phyloP scores from a whole-genome alignment of 2,113 vertebrate species.

The Noctilio leporinus region DNA sequence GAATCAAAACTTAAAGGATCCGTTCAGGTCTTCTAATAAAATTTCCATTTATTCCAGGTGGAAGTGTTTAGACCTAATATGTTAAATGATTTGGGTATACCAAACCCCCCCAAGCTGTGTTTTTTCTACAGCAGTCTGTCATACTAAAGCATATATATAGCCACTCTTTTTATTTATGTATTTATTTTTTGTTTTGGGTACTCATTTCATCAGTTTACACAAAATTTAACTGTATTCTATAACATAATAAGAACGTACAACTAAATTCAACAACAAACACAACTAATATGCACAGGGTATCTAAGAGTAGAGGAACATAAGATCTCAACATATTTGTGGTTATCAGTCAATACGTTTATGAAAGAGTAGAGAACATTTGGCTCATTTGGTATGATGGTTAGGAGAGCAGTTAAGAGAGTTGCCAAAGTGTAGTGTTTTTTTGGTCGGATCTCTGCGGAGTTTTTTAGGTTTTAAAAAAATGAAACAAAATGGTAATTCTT shows the following conservation, averaged over 20 bases:
- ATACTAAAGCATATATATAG: not conserved
- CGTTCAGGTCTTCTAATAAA: not conserved
- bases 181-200: not conserved
- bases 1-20: not conserved
- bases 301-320: not conserved
- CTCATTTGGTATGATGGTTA: not conserved
- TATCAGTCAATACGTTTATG: not conserved
- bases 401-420: not conserved
- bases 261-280: not conserved
- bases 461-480: not conserved
- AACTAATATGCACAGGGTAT: not conserved
- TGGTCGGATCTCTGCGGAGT: not conserved
- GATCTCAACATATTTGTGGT: not conserved
- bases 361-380: not conserved
- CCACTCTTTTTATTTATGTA: not conserved
- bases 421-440: not conserved
- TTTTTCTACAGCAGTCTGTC: not conserved
- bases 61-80: not conserved
- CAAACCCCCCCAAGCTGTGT: not conserved
- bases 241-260: constrained; percentile 7
- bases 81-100: not conserved
- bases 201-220: constrained; percentile 23
- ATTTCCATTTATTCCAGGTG: not conserved
- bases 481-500: not conserved
- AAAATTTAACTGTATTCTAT: constrained; percentile 12